Base-by-base conservation (phyloP, 2,888 invertebrate species). In the Philhelius pedissequus region DNA sequence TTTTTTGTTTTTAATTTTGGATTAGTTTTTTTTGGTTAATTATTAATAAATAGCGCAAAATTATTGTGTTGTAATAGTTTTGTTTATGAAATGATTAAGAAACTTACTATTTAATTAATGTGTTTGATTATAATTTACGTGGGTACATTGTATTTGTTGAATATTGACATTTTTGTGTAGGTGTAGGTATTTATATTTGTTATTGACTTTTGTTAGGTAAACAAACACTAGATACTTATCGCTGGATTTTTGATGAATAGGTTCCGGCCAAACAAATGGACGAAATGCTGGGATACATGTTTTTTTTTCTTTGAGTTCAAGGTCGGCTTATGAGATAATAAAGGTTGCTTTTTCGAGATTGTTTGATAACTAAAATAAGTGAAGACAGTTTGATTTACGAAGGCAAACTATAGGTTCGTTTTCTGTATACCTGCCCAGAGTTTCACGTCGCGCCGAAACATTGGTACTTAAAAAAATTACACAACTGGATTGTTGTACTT, bases 91-190 rank as follows among this genome's bases (percentile, higher is more conserved):
- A 32, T 54, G 1, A 13, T 54, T 32, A 20, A 27, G 40, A 58
- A 27, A 60, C n/a, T 9, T 38, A 38, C 30, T 60, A n/a, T 40
- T 60, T 60, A 27, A 27, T 35, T 20, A 56, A 35, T 56, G 8
- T 32, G 56, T 20, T 35, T 35, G 32, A 56, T 56, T 35, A 27
- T 5, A 30, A 4, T 52, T 38, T 11, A 62, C 30, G 62, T 62
- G 62, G 62, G 62, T 15, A 43, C 18, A 18, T 30, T 0, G 22
- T 8, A 43, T 43, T 62, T 62, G 62, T 18, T 27, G 13, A 43
- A 43, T 43, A 62, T 62, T 62, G 43, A 62, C 27, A 62, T n/a
- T 62, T 62, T 27, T 60, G 25, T 62, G 62, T 62, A 18, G 62
- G 62, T 43, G 62, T 27, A 8, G n/a, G n/a, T n/a, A n/a, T 60